Conservation (phyloP, 30 jellyfish, hydroid and myxozoan species). For the Rhopilema esculentum region DNA sequence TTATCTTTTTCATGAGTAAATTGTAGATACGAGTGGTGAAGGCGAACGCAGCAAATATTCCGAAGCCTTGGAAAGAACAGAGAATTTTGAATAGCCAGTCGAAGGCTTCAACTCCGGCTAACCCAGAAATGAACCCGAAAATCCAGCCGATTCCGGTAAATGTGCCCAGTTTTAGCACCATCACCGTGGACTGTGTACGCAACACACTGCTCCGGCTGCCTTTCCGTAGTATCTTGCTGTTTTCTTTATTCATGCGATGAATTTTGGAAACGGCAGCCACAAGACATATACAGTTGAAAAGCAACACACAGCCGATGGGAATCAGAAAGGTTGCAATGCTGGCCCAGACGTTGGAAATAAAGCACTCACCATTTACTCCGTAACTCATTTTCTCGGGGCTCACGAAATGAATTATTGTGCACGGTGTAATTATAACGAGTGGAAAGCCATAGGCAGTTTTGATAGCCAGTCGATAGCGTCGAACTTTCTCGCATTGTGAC, state of each 20-base stretch:
- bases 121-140: conserved; percentile 41
- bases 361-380: conserved; percentile 53
- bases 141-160: conserved; percentile 63
- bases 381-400: conserved; percentile 24
- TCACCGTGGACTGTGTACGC: conserved; percentile 24
- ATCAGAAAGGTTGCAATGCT: conserved; percentile 29
- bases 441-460: conserved; percentile 49
- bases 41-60: conserved; percentile 41
- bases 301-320: conserved; percentile 49
- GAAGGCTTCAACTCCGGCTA: conserved; percentile 1
- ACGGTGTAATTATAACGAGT: conserved; percentile 37
- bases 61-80: conserved; percentile 56
- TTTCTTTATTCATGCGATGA: conserved; percentile 9
- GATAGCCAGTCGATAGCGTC: conserved; percentile 34
- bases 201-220: conserved; percentile 8
- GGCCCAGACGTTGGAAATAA: conserved; percentile 60
- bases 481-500: conserved; percentile 9
- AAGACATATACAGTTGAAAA: conserved; percentile 38
- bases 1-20: conserved; percentile 3
- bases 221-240: conserved; percentile 11
- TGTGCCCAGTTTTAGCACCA: conserved; percentile 49
- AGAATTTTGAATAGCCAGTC: conserved; percentile 23
- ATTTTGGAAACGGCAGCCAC: conserved; percentile 32
- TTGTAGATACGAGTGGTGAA: conserved; percentile 11
- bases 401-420: conserved; percentile 30